Evolutionary conservation across 2,797 vertebrate species (phyloP).

Genomic region (Tolypeutes matacus): DNA sequence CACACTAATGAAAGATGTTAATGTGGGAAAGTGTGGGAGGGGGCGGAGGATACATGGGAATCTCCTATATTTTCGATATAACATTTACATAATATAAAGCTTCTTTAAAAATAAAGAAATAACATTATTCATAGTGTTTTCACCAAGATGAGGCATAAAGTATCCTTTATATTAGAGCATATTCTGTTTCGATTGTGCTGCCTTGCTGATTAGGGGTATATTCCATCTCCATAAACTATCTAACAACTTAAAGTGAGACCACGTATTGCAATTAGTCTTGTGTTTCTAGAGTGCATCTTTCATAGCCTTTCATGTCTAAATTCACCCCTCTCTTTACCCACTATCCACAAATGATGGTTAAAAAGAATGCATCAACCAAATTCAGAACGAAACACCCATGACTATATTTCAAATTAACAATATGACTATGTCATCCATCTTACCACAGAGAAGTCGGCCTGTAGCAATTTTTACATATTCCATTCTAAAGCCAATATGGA

Average conservation of each 20-base stretch:
- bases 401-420: not conserved
- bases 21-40: no score
- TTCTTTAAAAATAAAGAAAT: not conserved
- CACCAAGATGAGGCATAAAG: not conserved
- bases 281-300: not conserved
- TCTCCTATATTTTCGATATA: no score
- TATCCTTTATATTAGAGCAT: not conserved
- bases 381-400: not conserved
- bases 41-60: no score
- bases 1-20: no score
- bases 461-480: not conserved
- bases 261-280: not conserved
- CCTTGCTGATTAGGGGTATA: not conserved
- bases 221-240: not conserved
- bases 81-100: no score
- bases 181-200: not conserved
- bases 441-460: not conserved
- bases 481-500: slow-evolving; percentile 17
- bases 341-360: not conserved
- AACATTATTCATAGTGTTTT: slow-evolving; percentile 34
- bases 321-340: not conserved
- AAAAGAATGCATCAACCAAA: slow-evolving; percentile 21
- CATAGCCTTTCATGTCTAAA: not conserved
- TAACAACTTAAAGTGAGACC: not conserved
- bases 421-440: not conserved